Evolutionary conservation across 2,113 vertebrate species (phyloP).

Genomic region (Hippoglossus stenolepis): DNA sequence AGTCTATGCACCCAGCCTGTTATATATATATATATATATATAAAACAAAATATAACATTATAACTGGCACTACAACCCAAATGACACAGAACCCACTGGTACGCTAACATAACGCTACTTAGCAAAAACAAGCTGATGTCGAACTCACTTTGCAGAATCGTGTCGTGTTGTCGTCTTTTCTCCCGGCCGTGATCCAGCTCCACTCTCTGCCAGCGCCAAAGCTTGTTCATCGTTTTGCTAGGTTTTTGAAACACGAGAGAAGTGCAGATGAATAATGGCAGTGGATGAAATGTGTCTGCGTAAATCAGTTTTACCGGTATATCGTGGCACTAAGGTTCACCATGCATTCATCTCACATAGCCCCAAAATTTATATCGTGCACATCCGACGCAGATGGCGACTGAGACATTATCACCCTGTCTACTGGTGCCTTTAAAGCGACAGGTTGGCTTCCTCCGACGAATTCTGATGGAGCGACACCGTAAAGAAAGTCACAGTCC

Average conservation of each 20-base stretch:
- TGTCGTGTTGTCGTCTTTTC: neutral
- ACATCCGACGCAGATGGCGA: neutral
- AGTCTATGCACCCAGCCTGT: too few relatives aligned
- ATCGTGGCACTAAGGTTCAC: too few relatives aligned
- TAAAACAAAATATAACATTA: too few relatives aligned
- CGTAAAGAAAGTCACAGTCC: neutral
- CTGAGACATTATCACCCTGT: neutral
- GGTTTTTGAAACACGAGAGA: slow-evolving; percentile 1
- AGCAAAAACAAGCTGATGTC: neutral
- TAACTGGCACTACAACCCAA: too few relatives aligned
- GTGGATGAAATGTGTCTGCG: neutral
- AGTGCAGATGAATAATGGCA: neutral
- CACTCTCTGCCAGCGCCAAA: neutral
- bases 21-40: too few relatives aligned
- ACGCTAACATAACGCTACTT: too few relatives aligned
- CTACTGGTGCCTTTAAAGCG: neutral
- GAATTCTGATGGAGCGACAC: neutral
- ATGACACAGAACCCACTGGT: too few relatives aligned
- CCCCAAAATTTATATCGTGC: neutral
- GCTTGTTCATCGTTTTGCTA: neutral
- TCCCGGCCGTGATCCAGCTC: neutral
- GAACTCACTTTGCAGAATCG: neutral
- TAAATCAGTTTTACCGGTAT: neutral
- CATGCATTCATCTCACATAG: neutral
- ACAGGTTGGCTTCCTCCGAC: neutral